Conservation (phyloP, 2,113 vertebrate genomes). For the Thomomys bottae region DNA sequence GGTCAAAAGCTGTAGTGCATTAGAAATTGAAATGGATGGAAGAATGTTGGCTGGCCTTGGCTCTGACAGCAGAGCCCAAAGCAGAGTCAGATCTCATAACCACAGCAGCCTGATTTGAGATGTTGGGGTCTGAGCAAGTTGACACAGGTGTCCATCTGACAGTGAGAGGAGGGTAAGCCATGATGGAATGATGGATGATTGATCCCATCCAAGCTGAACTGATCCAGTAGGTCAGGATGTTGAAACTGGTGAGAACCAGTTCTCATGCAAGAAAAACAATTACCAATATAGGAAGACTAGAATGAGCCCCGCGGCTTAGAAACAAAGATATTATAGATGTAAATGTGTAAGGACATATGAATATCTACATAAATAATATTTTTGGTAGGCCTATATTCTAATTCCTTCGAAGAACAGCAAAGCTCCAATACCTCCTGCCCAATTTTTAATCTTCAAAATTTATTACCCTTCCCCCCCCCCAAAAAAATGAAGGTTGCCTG, state of each 20-base stretch:
- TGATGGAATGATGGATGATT: too few species aligned
- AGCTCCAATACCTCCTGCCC: neutral
- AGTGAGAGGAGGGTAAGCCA: rapidly evolving
- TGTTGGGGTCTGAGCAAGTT: neutral
- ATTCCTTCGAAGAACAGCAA: neutral
- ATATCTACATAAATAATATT: neutral
- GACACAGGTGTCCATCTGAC: neutral
- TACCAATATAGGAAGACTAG: neutral
- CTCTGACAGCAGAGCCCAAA: neutral
- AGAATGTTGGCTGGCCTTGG: neutral
- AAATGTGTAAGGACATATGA: neutral
- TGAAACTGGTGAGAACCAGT: neutral
- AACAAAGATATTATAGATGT: neutral
- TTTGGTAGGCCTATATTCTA: neutral
- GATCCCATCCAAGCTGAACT: neutral
- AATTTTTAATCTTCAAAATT: slow-evolving; percentile 11
- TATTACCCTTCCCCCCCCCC: neutral
- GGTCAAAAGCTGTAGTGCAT: neutral
- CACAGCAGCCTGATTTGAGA: neutral
- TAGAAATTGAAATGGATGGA: neutral
- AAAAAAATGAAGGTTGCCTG: neutral
- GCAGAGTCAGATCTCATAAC: neutral
- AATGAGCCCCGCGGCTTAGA: neutral
- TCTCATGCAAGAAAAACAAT: neutral
- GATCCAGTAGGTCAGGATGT: neutral